Evolutionary conservation across 1,140 invertebrate species (phyloP), one percentile per base, ranked within the genome.

Genomic region (Drosophila insularis): DNA sequence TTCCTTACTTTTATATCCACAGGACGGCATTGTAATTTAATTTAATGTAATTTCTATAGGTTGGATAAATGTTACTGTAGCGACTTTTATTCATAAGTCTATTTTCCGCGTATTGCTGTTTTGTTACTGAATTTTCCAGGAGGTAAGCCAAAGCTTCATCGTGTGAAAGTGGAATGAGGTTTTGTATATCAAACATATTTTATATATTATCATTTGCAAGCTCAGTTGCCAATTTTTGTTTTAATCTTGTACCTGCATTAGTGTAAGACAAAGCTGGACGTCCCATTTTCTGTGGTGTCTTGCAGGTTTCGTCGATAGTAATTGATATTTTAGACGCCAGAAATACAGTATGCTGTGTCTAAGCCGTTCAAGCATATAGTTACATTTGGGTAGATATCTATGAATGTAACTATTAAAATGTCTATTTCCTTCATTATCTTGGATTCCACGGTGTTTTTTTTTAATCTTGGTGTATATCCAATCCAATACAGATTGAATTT

Each of bases 351-450:
- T 76, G 61, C 35, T 76, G n/a, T n/a, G n/a, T n/a, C n/a, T 76
- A 23, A 74, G 61, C 6, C 46, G 43, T 37, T 65, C 39, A 46
- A 66, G 19, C 58, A 11, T 39, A 39, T 63, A 58, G 37, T 66
- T 75, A 67, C 55, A 71, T 75, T 75, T 75, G 53, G 59, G 55
- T 54, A 68, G 40, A 32, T 58, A 14, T 71, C 63, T 68, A 53
- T 75, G 14, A 59, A 71, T 65, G 27, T 60, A 58, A 60, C 53
- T 55, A 43, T 65, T 23, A 23, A 23, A 65, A 46, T 62, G 3
- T 2, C 40, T 31, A 0, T 14, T 21, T 60, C 56, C 7, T 32
- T 63, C 32, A 11, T 63, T 43, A 3, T 55, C 4, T 56, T 67
- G 31, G 32, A 60, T 43, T 35, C 32, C 32, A 35, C 7, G 10